phyloP scores from a whole-genome alignment of 2,113 vertebrate species.

The Apteryx owenii region DNA sequence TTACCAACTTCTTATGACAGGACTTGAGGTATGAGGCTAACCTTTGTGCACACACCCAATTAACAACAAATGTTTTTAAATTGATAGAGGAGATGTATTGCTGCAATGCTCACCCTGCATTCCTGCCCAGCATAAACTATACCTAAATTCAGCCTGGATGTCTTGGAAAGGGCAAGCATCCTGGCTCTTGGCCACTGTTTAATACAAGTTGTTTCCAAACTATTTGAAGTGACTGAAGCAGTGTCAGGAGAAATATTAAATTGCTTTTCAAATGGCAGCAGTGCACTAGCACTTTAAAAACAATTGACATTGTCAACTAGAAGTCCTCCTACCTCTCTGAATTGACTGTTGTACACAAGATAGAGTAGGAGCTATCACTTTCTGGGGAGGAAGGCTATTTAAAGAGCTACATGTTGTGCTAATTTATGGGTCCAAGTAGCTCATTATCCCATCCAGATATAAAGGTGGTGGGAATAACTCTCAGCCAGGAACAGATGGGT shows the following conservation, averaged over 20 bases:
- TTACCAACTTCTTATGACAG: rapidly evolving
- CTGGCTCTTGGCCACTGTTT: rapidly evolving
- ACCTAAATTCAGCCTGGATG: not conserved
- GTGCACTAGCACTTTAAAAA: not conserved
- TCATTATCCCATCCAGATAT: slow-evolving; percentile 3
- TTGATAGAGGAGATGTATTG: not conserved
- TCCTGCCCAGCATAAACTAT: not conserved
- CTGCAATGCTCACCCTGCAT: not conserved
- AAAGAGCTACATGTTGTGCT: slow-evolving; percentile 8
- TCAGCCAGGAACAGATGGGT: not conserved
- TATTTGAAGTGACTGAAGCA: not conserved
- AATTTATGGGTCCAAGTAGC: not conserved
- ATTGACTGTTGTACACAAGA: not conserved
- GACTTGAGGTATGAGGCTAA: not conserved
- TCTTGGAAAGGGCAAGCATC: not conserved
- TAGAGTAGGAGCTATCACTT: not conserved
- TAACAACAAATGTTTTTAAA: not conserved
- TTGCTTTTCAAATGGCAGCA: slow-evolving; percentile 8
- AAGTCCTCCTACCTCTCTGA: not conserved
- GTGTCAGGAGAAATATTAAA: slow-evolving; percentile 1
- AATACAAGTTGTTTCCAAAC: not conserved
- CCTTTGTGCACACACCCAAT: not conserved
- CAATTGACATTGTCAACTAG: not conserved
- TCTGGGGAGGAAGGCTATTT: not conserved
- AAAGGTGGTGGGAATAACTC: not conserved